Base-by-base conservation (phyloP, 2,797 vertebrate species). In the Sebastiscus albofasciatus region DNA sequence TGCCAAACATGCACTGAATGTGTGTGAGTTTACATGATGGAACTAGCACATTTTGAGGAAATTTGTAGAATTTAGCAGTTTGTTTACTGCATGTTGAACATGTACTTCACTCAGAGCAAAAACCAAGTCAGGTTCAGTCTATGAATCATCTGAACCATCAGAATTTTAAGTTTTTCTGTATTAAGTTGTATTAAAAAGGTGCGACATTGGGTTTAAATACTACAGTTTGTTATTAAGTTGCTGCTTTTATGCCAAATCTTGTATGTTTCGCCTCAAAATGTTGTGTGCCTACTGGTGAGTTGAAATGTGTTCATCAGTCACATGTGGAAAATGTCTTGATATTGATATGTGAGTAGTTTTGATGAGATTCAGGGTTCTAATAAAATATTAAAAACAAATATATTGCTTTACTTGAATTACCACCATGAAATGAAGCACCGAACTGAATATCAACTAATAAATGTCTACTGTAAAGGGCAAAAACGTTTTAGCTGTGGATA, bases 71-170 rank as follows among this genome's bases (percentile, higher is more conserved):
- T 59, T 31, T 79, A 9, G 11, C 2, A 49, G 33, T n/a, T 12
- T 49, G 8, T 58, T 77, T 54, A 68, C 66, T 79, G 74, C 68
- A 84, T 83, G 67, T 46, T 83, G 18, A 81, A 79, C 60, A 39
- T 83, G 70, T 67, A 13, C 8, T 84, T 75, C 46, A 60, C 36
- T 67, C 18, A 49, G 27, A 52, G 27, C n/a, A 68, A 79, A 75
- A 54, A 16, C 2, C 2, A 62, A 27, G 24, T 27, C 54, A 33
- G 59, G 6, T 42, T 69, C 36, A 31, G 13, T 39, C 9, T 6
- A 18, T 16, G 4, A 52, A 16, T 72, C 18, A 5, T 24, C 5
- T 58, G 4, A 72, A 59, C 18, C 36, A 54, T 14, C 7, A 36
- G 55, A 82, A 49, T 27, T 31, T 24, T 5, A n/a, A 2, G 26